Percentiles rank a stretch among this genome's conserved stretches.
phyloP scores from a whole-genome alignment of 2,797 vertebrate genomes.

The Rhodeus uyekii region DNA sequence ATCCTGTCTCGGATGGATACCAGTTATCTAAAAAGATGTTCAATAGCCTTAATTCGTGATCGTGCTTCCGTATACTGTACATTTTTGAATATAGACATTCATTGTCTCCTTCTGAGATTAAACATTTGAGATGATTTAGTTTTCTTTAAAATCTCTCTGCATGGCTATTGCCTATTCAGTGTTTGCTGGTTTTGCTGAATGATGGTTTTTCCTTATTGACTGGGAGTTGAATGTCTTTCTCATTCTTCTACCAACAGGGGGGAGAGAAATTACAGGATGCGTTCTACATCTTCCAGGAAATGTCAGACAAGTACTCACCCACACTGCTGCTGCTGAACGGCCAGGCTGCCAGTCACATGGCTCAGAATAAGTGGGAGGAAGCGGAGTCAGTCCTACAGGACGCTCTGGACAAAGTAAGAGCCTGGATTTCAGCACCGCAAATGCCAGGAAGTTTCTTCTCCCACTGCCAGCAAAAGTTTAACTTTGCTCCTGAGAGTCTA shows the following conservation, averaged over 20 bases:
- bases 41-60: no score
- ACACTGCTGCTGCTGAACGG: conserved; percentile 92
- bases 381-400: conserved; percentile 92
- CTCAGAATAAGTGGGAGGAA: conserved; percentile 95
- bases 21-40: no score
- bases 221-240: not conserved
- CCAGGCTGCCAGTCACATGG: conserved; percentile 92
- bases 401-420: conserved; percentile 89
- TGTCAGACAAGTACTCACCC: conserved; percentile 91
- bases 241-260: conserved; percentile 73
- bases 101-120: not conserved
- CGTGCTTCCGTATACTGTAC: no score
- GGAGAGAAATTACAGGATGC: conserved; percentile 96
- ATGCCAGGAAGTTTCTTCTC: not conserved
- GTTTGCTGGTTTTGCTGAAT: not conserved
- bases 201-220: not conserved
- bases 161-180: not conserved
- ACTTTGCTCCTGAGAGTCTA: not conserved
- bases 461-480: not conserved
- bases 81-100: not conserved
- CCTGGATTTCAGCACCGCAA: not conserved
- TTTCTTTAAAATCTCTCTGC: not conserved
- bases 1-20: no score
- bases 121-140: not conserved
- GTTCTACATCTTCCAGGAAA: conserved; percentile 98